Evolutionary conservation across 1,140 invertebrate species (phyloP), one percentile per base, ranked within the genome.

Genomic region (Tetramorium simillimum): DNA sequence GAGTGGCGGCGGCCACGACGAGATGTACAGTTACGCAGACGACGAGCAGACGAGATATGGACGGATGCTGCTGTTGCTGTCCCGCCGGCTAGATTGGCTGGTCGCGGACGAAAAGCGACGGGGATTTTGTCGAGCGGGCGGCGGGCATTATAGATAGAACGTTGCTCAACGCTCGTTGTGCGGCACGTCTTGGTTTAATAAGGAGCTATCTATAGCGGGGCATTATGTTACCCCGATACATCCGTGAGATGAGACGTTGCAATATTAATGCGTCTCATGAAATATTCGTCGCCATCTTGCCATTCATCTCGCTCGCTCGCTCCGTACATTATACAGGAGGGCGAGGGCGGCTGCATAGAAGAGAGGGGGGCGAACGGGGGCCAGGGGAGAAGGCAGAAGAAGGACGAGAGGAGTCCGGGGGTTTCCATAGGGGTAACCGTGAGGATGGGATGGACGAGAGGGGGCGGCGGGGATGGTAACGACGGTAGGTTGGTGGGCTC

Each of bases 191-290:
- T 93, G 93, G 93, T 94, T 95, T 94, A 95, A 95, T 94, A 95
- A 95, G 94, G 93, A 94, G 93, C 94, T 94, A 94, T 94, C 93
- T 94, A 95, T 95, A 95, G 94, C 93, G 91, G 85, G 90, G 94
- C 94, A 94, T 94, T 95, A 94, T 94, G 94, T 95, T 95, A 94
- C 92, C 94, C 93, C 94, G 94, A 95, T 95, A 95, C 94, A 95
- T 95, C 93, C 94, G 92, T 93, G 94, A 95, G 94, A 95, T 94
- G 94, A 95, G 94, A 94, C 93, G 92, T 92, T 95, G 94, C 92
- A 95, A 94, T 94, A 95, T 95, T 95, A 95, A 95, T 94, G 92
- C 92, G 90, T 91, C 93, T 94, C 94, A 92, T 95, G 92, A 95
- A 95, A 94, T 95, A 94, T 95, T 95, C 94, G 93, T 93, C 92